Percentiles rank a stretch among this genome's conserved stretches.
These are phyloP conservation scores for Tinamus guttatus DNA, from an alignment of 2,113 vertebrate genomes.

Conservation along the genomic window DNA sequence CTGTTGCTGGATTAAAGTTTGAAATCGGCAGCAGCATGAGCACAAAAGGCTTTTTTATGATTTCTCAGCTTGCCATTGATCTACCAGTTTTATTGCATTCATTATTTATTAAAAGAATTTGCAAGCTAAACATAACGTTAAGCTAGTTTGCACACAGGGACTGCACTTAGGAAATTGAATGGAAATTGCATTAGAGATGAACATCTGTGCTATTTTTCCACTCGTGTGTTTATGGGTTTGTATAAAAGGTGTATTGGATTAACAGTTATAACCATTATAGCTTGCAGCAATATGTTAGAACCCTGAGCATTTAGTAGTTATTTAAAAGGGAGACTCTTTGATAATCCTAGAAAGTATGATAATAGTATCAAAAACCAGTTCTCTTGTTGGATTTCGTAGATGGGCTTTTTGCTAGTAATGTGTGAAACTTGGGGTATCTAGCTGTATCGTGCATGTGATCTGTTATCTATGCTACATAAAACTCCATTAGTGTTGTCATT, in stretches of 20 bases:
- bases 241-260: conserved; percentile 89
- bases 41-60: conserved; percentile 86
- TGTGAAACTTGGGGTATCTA: not conserved
- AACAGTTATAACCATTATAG: conserved; percentile 84
- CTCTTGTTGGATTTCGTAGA: conserved; percentile 58
- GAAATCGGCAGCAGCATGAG: conserved; percentile 81
- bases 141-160: conserved; percentile 91
- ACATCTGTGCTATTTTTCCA: conserved; percentile 90
- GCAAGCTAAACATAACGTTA: conserved; percentile 93
- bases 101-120: conserved; percentile 96
- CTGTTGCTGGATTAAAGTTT: conserved; percentile 80
- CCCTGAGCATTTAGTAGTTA: conserved; percentile 64
- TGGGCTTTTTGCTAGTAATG: conserved; percentile 13
- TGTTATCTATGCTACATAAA: conserved; percentile 23
- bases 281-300: conserved; percentile 76
- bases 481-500: conserved; percentile 18
- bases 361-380: conserved; percentile 12
- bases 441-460: not conserved
- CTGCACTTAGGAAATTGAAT: conserved; percentile 93
- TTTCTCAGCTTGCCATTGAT: conserved; percentile 91
- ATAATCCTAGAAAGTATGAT: conserved; percentile 21
- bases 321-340: conserved; percentile 60
- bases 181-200: conserved; percentile 92
- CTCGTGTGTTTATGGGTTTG: conserved; percentile 85
- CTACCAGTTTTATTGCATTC: conserved; percentile 91